Evolutionary conservation across 2,888 invertebrate genomes (phyloP), one percentile per base, ranked within the genome.

Genomic region (Acanthosoma haemorrhoidale): DNA sequence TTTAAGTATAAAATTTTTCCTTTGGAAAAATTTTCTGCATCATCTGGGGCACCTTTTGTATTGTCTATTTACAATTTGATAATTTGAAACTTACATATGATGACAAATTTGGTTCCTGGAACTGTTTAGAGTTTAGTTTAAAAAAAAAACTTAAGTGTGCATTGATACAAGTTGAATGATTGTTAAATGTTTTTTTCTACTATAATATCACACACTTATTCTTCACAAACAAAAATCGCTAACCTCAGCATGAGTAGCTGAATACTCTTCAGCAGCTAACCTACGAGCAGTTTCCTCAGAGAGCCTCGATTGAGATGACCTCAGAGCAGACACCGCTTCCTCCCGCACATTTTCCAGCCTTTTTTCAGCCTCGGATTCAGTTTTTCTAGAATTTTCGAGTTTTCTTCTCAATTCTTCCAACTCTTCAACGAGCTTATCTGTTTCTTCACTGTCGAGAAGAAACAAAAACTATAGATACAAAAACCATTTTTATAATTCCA

Each of bases 351-450:
- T 58, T 38, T 74, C 75, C 31, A 75, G 77, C 71, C 82, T 80
- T 21, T 78, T 76, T 75, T 85, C 83, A 59, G 80, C 72, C 71
- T 82, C 74, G 16, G 66, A 51, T 29, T 85, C 75, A 77, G 86
- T 85, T 60, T 82, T 79, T 1, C 82, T 79, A 21, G 78, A 75
- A 75, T 80, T 70, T 80, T 79, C 77, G 57, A 80, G 72, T 72
- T 81, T 79, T 36, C 79, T 82, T 8, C 81, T 76, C 32, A 81
- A 77, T 72, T 84, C 83, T 68, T 84, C 83, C 72, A 86, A 79
- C 76, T 87, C 87, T 70, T 86, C 85, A 69, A 83, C 81, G 34
- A 86, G 78, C 73, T 82, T 78, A 74, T 85, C 86, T 58, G 84
- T 78, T 77, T 87, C 87, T 75, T 83, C 82, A 72, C 83, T 78